These are phyloP conservation scores for Salmo trutta DNA, from an alignment of 2,797 vertebrate genomes.

Conservation along the genomic window DNA sequence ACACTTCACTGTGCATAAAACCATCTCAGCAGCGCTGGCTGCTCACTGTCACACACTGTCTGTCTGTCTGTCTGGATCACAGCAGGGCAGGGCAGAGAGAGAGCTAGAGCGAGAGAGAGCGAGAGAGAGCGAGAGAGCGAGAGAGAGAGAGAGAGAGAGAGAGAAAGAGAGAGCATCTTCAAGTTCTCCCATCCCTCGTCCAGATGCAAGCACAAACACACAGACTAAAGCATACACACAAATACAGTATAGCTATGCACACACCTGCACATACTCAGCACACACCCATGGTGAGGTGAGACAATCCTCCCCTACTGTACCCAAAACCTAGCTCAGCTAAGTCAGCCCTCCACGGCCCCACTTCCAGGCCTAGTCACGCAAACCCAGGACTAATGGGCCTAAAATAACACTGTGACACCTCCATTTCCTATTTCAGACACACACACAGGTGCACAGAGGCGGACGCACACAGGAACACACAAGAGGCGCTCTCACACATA, in stretches of 20 bases:
- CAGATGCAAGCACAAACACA: not conserved
- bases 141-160: not conserved
- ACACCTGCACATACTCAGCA: not conserved
- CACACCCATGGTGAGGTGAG: conserved; percentile 26
- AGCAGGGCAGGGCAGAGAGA: not conserved
- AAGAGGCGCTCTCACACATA: not conserved
- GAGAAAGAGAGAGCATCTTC: conserved; percentile 7
- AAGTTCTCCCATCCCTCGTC: not conserved
- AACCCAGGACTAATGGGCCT: conserved; percentile 18
- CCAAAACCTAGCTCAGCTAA: not conserved
- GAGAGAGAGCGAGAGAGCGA: not conserved
- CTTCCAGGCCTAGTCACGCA: conserved; percentile 5
- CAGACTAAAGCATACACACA: not conserved
- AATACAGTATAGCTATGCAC: not conserved
- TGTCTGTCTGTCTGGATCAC: conserved; percentile 8
- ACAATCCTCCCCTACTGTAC: conserved; percentile 21
- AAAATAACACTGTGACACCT: conserved; percentile 14
- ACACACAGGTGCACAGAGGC: not conserved
- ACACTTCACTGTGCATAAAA: conserved; percentile 26
- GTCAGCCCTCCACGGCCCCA: not conserved
- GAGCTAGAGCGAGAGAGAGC: too few species aligned
- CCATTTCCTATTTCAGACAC: not conserved
- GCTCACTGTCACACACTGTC: not conserved
- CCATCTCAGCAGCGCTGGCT: not conserved
- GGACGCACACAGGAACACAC: not conserved